Evolutionary conservation across 2,888 invertebrate species (phyloP), one percentile per base, ranked within the genome.

Genomic region (Lysandra coridon): DNA sequence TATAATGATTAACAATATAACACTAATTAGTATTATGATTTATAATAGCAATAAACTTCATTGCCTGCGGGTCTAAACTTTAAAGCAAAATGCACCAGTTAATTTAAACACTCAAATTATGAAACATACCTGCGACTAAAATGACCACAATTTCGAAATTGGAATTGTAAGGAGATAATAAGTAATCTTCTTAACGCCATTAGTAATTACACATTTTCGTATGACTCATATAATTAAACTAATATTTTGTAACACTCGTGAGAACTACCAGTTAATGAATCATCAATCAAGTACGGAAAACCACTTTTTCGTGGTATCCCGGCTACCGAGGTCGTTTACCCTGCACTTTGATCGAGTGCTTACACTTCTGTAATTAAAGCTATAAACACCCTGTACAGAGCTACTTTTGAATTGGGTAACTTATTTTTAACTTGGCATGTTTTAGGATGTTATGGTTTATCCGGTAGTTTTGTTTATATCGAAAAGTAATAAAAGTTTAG

Each of bases 271-370:
- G 69, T 69, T 69, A 69, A 69, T 69, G 69, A 69, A 69, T 69
- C 69, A 69, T 69, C 33, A 69, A 69, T 69, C 69, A 37, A 69
- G 69, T 44, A 62, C 62, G 53, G 78, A 44, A 44, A 44, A 76
- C 76, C 76, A 76, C 76, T 76, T 76, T 76, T 76, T 76, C 57
- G 76, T 76, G 53, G 23, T 33, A 1, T 53, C 33, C 57, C 76
- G 57, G 57, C 44, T 53, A 57, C 23, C 5, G 76, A 57, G 76
- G 76, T 2, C 76, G 33, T 76, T 76, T 2, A 75, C 49, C 53
- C 14, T 49, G 57, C 49, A 14, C 57, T 57, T 49, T 44, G 49
- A 49, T 75, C 49, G 49, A 23, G 12, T 49, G 44, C 40, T 74
- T 74, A 74, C 74, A 33, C n/a, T 75, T 5, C 49, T 75, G 12